A percentile compares a stretch with the other conserved stretches of the same genome.
These are phyloP conservation scores for Cacajao melanocephalus DNA, from an alignment of 2,797 vertebrate species.

Conservation along the genomic window DNA sequence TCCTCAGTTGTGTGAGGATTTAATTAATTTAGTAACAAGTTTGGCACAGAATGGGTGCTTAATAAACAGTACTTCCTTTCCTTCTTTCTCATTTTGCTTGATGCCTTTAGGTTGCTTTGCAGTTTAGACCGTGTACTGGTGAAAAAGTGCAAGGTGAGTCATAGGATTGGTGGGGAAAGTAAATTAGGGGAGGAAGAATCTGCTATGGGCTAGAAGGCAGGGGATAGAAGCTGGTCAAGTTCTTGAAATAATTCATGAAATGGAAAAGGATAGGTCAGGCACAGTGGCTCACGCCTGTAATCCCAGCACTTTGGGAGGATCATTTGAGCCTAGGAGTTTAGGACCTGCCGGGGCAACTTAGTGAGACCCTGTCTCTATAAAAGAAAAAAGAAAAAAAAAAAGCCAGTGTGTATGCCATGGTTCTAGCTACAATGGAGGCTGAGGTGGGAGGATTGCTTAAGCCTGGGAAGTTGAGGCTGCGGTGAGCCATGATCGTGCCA, in stretches of 20 bases:
- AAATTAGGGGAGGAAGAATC: constrained; percentile 21
- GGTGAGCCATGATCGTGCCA: neutral
- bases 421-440: neutral
- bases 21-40: neutral
- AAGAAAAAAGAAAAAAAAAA: neutral
- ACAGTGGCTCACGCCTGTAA: neutral
- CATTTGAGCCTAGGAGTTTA: neutral
- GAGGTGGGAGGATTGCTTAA: neutral
- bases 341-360: neutral
- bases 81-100: neutral
- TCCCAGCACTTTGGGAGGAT: neutral
- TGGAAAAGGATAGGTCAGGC: neutral
- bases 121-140: neutral
- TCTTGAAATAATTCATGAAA: neutral
- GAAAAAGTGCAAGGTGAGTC: neutral
- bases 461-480: neutral
- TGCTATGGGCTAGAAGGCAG: neutral
- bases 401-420: neutral
- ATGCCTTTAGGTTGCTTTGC: neutral
- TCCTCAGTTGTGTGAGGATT: neutral
- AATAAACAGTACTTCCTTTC: neutral
- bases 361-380: neutral
- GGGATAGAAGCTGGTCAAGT: neutral
- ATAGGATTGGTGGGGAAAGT: neutral
- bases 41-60: neutral